Evolutionary conservation across 2,888 invertebrate genomes (phyloP).

Genomic region (Endomychus coccineus): DNA sequence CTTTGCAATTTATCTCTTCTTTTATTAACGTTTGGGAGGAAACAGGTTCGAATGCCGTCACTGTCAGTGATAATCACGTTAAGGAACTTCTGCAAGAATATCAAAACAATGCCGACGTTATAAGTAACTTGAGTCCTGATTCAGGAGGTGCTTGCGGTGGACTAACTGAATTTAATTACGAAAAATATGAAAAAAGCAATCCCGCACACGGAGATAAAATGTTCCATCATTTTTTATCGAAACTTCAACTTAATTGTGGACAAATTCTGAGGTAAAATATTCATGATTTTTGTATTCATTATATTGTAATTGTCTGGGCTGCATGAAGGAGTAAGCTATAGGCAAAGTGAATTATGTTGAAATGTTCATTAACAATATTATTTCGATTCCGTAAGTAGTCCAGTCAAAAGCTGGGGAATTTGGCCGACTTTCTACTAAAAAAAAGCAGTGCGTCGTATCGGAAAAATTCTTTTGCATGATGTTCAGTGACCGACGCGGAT

Average conservation of each 20-base stretch:
- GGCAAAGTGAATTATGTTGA: too few relatives aligned
- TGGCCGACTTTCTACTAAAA: too few relatives aligned
- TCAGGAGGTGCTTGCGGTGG: conserved; percentile 21
- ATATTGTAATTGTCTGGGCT: too few relatives aligned
- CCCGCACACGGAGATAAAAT: conserved; percentile 77
- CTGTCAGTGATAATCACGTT: conserved; percentile 49
- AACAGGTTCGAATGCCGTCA: conserved; percentile 25
- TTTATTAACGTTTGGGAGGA: conserved; percentile 60
- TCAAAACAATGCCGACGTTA: conserved; percentile 47
- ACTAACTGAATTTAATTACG: conserved; percentile 45
- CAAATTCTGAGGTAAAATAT: conserved; percentile 68
- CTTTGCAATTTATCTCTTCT: conserved; percentile 43
- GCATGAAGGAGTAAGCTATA: too few relatives aligned
- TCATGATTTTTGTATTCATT: neutral
- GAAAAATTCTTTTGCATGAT: too few relatives aligned
- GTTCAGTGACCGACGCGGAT: too few relatives aligned
- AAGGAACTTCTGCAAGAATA: conserved; percentile 57
- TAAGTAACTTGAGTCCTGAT: conserved; percentile 19
- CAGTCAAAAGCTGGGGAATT: too few relatives aligned
- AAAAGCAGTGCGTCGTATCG: too few relatives aligned
- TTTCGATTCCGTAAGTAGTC: too few relatives aligned
- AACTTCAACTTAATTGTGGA: conserved; percentile 67
- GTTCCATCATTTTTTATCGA: conserved; percentile 71
- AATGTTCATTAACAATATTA: too few relatives aligned
- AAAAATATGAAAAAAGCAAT: conserved; percentile 70